A percentile compares a stretch with the other conserved stretches of the same genome.
Evolutionary conservation across 2,113 vertebrate genomes (phyloP).

Genomic region (Cyanoliseus patagonus): DNA sequence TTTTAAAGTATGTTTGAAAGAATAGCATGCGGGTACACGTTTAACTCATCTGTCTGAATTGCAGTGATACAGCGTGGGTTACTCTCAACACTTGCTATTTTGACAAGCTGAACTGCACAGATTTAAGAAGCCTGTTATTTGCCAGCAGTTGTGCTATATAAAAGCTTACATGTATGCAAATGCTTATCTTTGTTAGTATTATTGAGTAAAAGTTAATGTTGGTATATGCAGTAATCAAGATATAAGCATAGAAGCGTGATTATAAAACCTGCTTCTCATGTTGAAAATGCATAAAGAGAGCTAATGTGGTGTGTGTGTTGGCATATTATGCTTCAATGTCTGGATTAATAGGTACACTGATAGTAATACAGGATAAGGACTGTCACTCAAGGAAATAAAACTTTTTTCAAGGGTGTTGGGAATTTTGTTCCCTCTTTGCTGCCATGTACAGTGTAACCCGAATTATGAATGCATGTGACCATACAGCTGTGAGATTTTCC

Average conservation of each 20-base stretch:
- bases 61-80: neutral
- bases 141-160: neutral
- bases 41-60: slow-evolving; percentile 1
- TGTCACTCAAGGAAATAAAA: neutral
- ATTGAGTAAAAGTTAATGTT: neutral
- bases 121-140: neutral
- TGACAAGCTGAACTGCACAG: slow-evolving; percentile 17
- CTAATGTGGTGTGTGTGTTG: neutral
- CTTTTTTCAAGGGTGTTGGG: neutral
- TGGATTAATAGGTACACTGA: neutral
- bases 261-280: neutral
- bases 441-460: neutral
- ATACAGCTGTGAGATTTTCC: neutral
- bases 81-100: neutral
- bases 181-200: neutral
- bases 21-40: neutral
- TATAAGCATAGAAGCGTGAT: rapidly evolving
- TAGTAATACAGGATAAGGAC: neutral
- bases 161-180: neutral
- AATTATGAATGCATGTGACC: neutral
- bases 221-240: neutral
- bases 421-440: neutral
- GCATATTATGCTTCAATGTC: neutral
- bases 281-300: neutral
- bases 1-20: neutral